Conservation (phyloP, 2,797 vertebrate genomes). For the Lacerta bilineata region DNA sequence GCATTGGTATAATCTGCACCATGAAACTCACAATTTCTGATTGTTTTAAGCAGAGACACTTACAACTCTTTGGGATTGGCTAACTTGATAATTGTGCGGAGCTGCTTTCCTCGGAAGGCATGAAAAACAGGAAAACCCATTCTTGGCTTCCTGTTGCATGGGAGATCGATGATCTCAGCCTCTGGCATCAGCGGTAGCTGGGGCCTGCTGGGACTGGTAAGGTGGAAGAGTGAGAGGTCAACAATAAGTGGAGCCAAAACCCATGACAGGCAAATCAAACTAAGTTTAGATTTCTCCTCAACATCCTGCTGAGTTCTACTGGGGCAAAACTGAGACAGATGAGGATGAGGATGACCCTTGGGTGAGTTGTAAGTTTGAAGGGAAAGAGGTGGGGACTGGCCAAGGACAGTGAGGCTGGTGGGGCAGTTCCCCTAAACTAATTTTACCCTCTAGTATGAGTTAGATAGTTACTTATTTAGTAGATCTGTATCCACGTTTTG, state of each 20-base stretch:
- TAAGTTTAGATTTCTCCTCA: no score
- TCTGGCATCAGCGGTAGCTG: background rate
- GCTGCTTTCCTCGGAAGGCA: background rate
- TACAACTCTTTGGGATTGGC: background rate
- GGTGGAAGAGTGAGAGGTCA: no score
- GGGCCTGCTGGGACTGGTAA: no score
- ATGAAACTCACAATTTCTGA: background rate
- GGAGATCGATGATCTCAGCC: background rate
- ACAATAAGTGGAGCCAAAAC: no score
- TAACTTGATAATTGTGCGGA: constrained; percentile 9
- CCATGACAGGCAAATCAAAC: no score
- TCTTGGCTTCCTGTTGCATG: background rate
- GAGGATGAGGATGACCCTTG: no score
- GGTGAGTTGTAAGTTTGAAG: no score
- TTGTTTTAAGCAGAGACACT: background rate
- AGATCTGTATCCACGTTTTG: background rate
- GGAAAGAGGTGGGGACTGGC: no score
- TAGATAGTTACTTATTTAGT: background rate
- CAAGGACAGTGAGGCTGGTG: no score
- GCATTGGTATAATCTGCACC: background rate
- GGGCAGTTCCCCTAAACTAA: background rate
- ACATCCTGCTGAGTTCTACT: no score
- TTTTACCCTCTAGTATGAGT: background rate
- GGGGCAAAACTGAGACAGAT: no score
- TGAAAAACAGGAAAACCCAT: background rate